These are phyloP conservation scores for Anadara kagoshimensis DNA, from an alignment of 1,140 invertebrate genomes.

Conservation along the genomic window DNA sequence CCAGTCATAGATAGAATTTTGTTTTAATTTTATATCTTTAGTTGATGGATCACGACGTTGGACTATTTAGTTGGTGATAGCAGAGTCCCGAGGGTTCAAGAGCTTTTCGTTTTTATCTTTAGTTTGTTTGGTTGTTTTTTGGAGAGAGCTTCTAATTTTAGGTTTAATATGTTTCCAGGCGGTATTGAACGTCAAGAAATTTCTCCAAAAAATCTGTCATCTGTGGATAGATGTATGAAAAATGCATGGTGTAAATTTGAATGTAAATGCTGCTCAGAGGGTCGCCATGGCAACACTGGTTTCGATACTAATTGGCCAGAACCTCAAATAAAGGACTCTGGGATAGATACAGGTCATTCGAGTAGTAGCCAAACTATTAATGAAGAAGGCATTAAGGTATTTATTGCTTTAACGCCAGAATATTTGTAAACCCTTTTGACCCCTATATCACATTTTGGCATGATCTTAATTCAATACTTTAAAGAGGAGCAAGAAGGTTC, in stretches of 20 bases:
- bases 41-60: too few relatives aligned
- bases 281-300: constrained; percentile 21
- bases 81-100: not conserved
- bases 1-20: too few relatives aligned
- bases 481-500: too few relatives aligned
- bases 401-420: too few relatives aligned
- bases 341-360: constrained; percentile 85
- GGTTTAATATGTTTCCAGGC: constrained; percentile 19
- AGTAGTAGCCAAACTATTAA: constrained; percentile 94
- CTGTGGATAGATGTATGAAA: too few relatives aligned
- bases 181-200: constrained; percentile 8
- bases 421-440: too few relatives aligned
- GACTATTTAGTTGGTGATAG: constrained; percentile 9
- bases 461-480: too few relatives aligned
- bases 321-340: constrained; percentile 90
- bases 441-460: too few relatives aligned
- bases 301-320: constrained; percentile 22
- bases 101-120: not conserved
- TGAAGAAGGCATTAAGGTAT: constrained; percentile 80
- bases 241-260: too few relatives aligned
- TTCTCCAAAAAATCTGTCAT: too few relatives aligned
- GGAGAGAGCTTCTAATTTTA: constrained; percentile 20
- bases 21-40: too few relatives aligned
- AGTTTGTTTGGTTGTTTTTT: constrained; percentile 3
- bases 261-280: constrained; percentile 9